Evolutionary conservation across 1,140 invertebrate genomes (phyloP).

Genomic region (Eueides isabella): DNA sequence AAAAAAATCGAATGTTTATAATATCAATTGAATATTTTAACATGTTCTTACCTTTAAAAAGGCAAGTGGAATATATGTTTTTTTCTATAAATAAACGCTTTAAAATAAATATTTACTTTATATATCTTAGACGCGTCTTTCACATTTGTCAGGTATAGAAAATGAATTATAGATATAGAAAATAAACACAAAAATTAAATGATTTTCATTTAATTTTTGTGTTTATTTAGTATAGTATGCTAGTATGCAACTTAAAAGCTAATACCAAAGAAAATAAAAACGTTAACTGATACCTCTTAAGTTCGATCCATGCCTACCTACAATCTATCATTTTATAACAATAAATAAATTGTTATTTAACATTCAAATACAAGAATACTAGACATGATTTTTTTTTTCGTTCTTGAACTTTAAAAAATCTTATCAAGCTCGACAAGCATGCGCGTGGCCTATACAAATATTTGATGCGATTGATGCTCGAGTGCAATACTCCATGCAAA

Average conservation of each 20-base stretch:
- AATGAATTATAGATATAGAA: no score
- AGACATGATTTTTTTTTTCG: background rate
- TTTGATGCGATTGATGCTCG: background rate
- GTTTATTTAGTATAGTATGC: no score
- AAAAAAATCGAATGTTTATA: slow-evolving; percentile 31
- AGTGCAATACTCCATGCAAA: slow-evolving; percentile 5
- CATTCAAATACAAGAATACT: background rate
- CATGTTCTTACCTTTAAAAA: background rate
- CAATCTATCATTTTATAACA: no score
- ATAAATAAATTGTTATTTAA: no score
- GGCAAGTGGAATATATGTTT: background rate
- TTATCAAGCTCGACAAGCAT: background rate
- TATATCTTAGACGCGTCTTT: no score
- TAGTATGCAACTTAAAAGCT: no score
- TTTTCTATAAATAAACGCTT: background rate
- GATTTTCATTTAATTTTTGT: no score
- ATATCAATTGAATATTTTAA: slow-evolving; percentile 33
- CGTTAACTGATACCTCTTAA: no score
- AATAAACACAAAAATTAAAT: no score
- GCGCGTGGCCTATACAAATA: slow-evolving; percentile 4
- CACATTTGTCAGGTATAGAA: no score
- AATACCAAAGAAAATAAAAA: no score
- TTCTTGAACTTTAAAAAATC: slow-evolving; percentile 11
- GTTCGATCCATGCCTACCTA: no score
- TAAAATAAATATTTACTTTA: background rate